phyloP scores from a whole-genome alignment of 2,797 vertebrate species.

The Antrozous pallidus region DNA sequence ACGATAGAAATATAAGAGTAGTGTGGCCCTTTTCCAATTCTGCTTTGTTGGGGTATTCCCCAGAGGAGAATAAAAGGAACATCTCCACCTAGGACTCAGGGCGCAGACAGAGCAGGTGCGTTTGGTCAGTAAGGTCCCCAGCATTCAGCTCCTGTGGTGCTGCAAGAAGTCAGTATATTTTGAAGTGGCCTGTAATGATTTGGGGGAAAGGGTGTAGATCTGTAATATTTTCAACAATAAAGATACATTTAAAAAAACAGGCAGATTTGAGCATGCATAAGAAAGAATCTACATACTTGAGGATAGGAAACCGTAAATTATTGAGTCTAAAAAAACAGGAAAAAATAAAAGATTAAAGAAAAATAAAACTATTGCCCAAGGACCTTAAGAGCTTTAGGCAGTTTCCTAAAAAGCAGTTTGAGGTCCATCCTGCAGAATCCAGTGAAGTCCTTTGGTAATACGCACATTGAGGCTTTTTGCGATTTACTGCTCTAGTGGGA shows the following conservation, averaged over 20 bases:
- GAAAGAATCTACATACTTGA: too few relatives aligned
- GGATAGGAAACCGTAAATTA: too few relatives aligned
- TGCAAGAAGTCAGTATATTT: not conserved
- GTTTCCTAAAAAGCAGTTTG: not conserved
- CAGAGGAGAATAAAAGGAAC: not conserved
- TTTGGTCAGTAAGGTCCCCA: not conserved
- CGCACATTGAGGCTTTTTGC: not conserved
- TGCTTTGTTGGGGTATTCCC: not conserved
- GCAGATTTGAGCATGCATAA: too few relatives aligned
- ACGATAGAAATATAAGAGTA: accelerated
- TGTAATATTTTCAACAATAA: too few relatives aligned
- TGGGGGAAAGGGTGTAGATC: too few relatives aligned
- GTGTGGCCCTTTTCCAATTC: not conserved
- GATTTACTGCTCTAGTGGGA: not conserved
- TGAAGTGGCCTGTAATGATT: not conserved
- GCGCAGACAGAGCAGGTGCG: not conserved
- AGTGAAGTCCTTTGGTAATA: too few relatives aligned
- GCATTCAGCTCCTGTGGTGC: not conserved
- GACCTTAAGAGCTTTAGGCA: not conserved
- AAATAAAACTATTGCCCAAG: not conserved
- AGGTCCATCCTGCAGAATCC: not conserved
- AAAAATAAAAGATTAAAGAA: too few relatives aligned
- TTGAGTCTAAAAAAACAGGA: too few relatives aligned
- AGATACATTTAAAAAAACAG: too few relatives aligned
- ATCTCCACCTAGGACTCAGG: not conserved